Conservation (phyloP, 2,113 vertebrate species). For the Chaenogobius annularis region DNA sequence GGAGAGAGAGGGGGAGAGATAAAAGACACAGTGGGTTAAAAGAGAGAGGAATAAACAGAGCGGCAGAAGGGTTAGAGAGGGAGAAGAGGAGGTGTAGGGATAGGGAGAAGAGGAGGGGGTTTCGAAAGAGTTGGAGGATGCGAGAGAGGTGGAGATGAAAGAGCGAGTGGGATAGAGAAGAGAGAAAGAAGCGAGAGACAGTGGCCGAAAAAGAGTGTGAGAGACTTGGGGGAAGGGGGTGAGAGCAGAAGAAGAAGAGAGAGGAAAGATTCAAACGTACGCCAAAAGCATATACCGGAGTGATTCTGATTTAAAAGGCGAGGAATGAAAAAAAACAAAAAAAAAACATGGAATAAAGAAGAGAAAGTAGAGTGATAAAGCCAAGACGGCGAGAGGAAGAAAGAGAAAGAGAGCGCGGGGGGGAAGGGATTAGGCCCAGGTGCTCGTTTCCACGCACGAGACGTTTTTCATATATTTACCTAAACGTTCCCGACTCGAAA, state of each 20-base stretch:
- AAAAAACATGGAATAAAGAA: too few species aligned
- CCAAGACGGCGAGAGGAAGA: background rate
- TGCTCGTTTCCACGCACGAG: constrained; percentile 38
- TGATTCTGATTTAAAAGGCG: too few species aligned
- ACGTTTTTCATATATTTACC: constrained; percentile 20
- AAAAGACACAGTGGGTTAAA: too few species aligned
- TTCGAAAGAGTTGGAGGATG: background rate
- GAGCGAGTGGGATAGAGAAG: background rate
- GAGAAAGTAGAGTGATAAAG: background rate
- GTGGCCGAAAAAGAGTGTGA: too few species aligned
- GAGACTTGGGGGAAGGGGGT: too few species aligned
- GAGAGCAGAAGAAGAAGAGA: too few species aligned
- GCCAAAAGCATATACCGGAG: too few species aligned
- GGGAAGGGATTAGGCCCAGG: constrained; percentile 32
- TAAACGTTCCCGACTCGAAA: constrained; percentile 12
- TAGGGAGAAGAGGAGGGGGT: background rate
- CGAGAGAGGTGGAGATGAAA: background rate
- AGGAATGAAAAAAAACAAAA: too few species aligned
- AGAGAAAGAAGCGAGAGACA: too few species aligned
- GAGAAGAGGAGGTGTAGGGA: background rate
- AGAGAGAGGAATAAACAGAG: constrained; percentile 31
- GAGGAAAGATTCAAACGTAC: too few species aligned
- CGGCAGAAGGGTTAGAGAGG: constrained; percentile 7
- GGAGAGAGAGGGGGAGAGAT: too few species aligned
- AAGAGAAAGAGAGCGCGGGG: background rate